These are phyloP conservation scores for Beroe forskalii DNA, from an alignment of 37 sponge, comb jelly and placozoan species.

Conservation along the genomic window DNA sequence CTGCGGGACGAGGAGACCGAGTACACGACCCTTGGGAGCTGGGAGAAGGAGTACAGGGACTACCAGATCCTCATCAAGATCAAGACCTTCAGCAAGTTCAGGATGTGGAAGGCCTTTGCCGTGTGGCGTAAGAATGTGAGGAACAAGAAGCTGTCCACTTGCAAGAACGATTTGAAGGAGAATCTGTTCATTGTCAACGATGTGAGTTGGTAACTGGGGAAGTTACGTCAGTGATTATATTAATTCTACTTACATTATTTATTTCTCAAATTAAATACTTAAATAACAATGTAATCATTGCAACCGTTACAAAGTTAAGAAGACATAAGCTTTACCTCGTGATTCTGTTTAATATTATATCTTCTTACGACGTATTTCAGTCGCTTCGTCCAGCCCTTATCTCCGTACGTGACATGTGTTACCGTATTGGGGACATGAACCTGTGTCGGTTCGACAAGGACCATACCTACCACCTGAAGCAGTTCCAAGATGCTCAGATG, in stretches of 20 bases:
- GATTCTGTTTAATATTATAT: no score
- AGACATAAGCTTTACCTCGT: no score
- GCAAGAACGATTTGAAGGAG: constrained; percentile 74
- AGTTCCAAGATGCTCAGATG: constrained; percentile 83
- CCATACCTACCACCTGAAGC: constrained; percentile 87
- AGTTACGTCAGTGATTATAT: no score
- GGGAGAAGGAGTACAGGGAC: constrained; percentile 86
- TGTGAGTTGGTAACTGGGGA: no score
- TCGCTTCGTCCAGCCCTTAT: constrained; percentile 80
- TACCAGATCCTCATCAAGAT: constrained; percentile 82
- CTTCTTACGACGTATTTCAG: no score
- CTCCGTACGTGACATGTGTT: constrained; percentile 71
- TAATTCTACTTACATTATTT: no score
- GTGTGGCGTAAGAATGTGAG: constrained; percentile 90
- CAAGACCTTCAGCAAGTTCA: constrained; percentile 90
- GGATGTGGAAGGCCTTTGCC: constrained; percentile 91
- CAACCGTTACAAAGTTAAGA: no score
- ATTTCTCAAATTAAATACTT: no score
- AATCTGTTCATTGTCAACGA: constrained; percentile 80
- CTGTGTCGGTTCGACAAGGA: constrained; percentile 77
- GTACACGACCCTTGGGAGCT: constrained; percentile 78
- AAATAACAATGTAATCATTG: no score
- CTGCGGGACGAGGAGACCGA: constrained; percentile 77
- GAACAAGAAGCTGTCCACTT: constrained; percentile 74
- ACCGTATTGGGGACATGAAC: constrained; percentile 66